Evolutionary conservation across 2,113 vertebrate genomes (phyloP).

Genomic region (Grus americana): DNA sequence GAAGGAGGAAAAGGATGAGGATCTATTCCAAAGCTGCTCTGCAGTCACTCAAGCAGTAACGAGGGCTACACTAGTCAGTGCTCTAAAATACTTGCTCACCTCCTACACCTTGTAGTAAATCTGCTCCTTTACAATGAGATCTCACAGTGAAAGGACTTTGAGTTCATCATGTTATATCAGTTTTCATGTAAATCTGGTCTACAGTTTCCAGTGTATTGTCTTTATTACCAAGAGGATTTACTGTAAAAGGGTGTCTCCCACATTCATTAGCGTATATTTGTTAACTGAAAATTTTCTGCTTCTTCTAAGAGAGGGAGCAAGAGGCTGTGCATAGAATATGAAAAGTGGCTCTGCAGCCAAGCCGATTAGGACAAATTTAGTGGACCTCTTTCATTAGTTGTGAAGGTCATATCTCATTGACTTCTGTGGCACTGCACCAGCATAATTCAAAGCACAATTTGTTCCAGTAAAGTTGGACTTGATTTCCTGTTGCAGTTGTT

Average conservation of each 20-base stretch:
- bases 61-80: neutral
- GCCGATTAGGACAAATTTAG: neutral
- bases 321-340: neutral
- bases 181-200: neutral
- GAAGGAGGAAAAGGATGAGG: neutral
- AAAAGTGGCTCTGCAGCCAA: neutral
- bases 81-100: neutral
- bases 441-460: conserved; percentile 27
- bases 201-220: neutral
- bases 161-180: neutral
- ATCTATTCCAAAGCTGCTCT: neutral
- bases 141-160: neutral
- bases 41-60: neutral
- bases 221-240: neutral
- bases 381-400: conserved; percentile 7
- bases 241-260: neutral
- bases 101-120: neutral
- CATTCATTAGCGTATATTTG: neutral
- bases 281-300: neutral
- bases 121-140: neutral
- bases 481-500: neutral
- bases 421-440: neutral
- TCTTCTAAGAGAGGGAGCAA: neutral
- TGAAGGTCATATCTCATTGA: neutral
- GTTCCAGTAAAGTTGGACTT: conserved; percentile 12